Evolutionary conservation across 2,888 invertebrate species (phyloP).

Genomic region (Agrochola macilenta): DNA sequence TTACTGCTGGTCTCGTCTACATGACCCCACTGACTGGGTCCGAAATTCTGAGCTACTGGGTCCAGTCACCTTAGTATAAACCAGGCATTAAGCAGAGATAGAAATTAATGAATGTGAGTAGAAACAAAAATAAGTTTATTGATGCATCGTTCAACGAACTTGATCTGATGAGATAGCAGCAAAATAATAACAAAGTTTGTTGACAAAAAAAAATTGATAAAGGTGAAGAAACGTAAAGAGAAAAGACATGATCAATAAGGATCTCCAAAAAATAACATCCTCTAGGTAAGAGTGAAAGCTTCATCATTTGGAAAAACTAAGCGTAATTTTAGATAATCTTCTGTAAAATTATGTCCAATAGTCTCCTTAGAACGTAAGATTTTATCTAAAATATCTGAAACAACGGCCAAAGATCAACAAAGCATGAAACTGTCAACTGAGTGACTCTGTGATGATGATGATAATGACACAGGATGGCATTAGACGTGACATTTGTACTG

Average conservation of each 20-base stretch:
- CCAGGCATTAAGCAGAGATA: neutral
- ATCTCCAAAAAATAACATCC: neutral
- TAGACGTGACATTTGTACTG: conserved; percentile 49
- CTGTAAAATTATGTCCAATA: neutral
- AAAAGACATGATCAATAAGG: neutral
- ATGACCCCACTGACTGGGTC: too few relatives aligned
- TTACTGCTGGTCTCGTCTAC: too few relatives aligned
- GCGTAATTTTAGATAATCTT: neutral
- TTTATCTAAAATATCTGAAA: conserved; percentile 44
- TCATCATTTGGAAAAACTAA: neutral
- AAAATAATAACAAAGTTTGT: neutral
- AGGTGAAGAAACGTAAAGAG: too few relatives aligned
- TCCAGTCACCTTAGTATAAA: too few relatives aligned
- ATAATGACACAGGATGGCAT: conserved; percentile 52
- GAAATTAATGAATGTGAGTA: neutral
- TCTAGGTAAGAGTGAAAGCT: neutral
- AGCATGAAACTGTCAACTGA: conserved; percentile 64
- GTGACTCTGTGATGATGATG: conserved; percentile 58
- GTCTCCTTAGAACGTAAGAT: conserved; percentile 19
- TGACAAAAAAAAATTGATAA: neutral
- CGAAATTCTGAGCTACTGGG: too few relatives aligned
- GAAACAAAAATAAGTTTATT: neutral
- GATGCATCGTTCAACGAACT: neutral
- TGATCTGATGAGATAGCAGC: neutral
- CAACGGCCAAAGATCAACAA: conserved; percentile 53